phyloP scores from a whole-genome alignment of 1,140 invertebrate genomes.

The Zaprionus tsacasi region DNA sequence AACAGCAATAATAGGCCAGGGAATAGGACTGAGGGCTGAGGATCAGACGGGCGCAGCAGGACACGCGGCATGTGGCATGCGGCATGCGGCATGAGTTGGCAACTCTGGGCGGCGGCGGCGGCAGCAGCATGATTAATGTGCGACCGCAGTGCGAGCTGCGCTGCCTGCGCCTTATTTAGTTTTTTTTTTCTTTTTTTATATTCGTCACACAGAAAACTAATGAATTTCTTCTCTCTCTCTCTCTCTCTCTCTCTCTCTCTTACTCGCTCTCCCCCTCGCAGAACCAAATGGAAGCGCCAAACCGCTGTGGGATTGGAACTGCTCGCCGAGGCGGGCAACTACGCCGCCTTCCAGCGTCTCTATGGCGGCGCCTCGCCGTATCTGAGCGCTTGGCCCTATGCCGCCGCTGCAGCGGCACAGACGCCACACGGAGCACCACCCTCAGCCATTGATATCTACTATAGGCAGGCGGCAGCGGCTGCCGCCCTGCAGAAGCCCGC shows the following conservation, averaged over 20 bases:
- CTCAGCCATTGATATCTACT: conserved; percentile 91
- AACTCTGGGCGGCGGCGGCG: conserved; percentile 22
- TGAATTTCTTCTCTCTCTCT: conserved; percentile 10
- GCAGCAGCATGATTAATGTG: conserved; percentile 43
- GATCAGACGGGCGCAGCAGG: conserved; percentile 19
- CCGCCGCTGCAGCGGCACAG: conserved; percentile 85
- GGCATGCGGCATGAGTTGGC: conserved; percentile 41
- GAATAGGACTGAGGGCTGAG: neutral
- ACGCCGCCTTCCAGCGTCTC: conserved; percentile 97
- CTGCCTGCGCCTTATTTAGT: conserved; percentile 25
- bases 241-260: conserved; percentile 58
- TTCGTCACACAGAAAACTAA: conserved; percentile 40
- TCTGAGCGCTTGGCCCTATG: conserved; percentile 87
- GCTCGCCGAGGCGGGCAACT: conserved; percentile 97
- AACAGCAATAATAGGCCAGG: conserved; percentile 58
- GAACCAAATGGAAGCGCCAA: conserved; percentile 99
- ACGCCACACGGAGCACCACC: conserved; percentile 86
- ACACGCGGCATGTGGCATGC: conserved; percentile 27
- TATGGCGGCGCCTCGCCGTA: conserved; percentile 90
- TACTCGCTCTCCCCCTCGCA: conserved; percentile 85
- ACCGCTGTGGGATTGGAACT: conserved; percentile 98
- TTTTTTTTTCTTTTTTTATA: neutral
- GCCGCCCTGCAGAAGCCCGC: conserved; percentile 90
- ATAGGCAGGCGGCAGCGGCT: conserved; percentile 89
- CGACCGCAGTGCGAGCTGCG: conserved; percentile 4